Evolutionary conservation across 2,888 invertebrate genomes (phyloP).

Genomic region (Cybosia mesomella): DNA sequence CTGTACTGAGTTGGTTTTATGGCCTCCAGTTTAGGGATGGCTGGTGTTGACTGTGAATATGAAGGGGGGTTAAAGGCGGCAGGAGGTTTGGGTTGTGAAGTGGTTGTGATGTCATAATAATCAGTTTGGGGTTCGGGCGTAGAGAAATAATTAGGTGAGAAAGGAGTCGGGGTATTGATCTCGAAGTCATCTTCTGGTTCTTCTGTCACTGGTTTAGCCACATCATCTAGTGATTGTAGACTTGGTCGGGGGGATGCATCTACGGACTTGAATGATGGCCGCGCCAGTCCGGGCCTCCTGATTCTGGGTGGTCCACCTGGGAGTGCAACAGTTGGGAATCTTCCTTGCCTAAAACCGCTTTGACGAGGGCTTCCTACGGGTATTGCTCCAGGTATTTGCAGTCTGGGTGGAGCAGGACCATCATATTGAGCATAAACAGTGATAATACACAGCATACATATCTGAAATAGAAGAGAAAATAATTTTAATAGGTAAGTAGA

Average conservation of each 20-base stretch:
- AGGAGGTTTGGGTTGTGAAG: conserved; percentile 80
- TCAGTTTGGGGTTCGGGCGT: conserved; percentile 82
- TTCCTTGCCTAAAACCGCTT: conserved; percentile 79
- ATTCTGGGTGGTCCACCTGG: conserved; percentile 69
- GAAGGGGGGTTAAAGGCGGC: conserved; percentile 77
- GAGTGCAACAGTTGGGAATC: conserved; percentile 67
- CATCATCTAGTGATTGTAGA: conserved; percentile 83
- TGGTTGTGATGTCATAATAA: conserved; percentile 79
- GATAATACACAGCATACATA: conserved; percentile 83
- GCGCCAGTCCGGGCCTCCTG: conserved; percentile 76
- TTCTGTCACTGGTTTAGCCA: conserved; percentile 89
- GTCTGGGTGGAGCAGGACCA: conserved; percentile 88
- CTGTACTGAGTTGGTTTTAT: conserved; percentile 81
- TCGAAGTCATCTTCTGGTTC: conserved; percentile 89
- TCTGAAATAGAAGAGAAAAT: conserved; percentile 67
- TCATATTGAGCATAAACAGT: conserved; percentile 85
- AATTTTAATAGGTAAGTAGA: conserved; percentile 1
- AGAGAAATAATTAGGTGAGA: conserved; percentile 74
- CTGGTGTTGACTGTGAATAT: conserved; percentile 77
- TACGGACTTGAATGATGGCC: conserved; percentile 81
- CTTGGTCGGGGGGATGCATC: conserved; percentile 79
- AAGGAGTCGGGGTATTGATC: conserved; percentile 85
- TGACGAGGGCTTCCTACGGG: conserved; percentile 73
- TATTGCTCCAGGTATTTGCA: conserved; percentile 89
- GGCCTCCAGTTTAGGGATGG: conserved; percentile 73